phyloP scores from a whole-genome alignment of 2,113 vertebrate genomes.

The Gymnobelideus leadbeateri region DNA sequence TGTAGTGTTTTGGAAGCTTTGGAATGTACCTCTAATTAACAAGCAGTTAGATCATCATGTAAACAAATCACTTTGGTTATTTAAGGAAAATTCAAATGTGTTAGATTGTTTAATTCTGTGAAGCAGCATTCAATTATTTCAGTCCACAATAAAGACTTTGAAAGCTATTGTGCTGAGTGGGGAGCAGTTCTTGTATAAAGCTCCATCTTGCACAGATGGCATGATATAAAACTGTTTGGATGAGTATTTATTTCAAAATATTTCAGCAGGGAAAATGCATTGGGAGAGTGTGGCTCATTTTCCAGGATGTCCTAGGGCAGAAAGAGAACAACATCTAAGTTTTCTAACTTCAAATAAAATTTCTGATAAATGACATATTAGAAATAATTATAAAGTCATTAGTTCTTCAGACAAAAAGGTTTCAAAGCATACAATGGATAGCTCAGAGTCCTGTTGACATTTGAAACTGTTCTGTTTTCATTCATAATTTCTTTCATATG shows the following conservation, averaged over 20 bases:
- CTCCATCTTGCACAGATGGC: slow-evolving; percentile 69
- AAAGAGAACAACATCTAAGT: slow-evolving; percentile 33
- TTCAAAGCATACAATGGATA: slow-evolving; percentile 46
- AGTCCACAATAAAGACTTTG: neutral
- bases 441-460: neutral
- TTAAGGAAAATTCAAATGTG: slow-evolving; percentile 43
- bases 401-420: slow-evolving; percentile 50
- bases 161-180: neutral
- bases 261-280: slow-evolving; percentile 59
- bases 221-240: slow-evolving; percentile 59
- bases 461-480: neutral
- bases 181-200: slow-evolving; percentile 45
- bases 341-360: slow-evolving; percentile 52
- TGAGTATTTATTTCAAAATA: slow-evolving; percentile 73
- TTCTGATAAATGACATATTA: slow-evolving; percentile 55
- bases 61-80: slow-evolving; percentile 26
- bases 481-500: neutral
- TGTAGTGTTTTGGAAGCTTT: neutral
- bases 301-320: slow-evolving; percentile 63
- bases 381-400: slow-evolving; percentile 60
- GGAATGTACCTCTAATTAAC: neutral
- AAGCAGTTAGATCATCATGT: slow-evolving; percentile 1
- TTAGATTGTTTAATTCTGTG: slow-evolving; percentile 10
- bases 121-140: neutral
- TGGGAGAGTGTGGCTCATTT: slow-evolving; percentile 64